These are phyloP conservation scores for Labroides dimidiatus DNA, from an alignment of 2,797 vertebrate genomes.

Conservation along the genomic window DNA sequence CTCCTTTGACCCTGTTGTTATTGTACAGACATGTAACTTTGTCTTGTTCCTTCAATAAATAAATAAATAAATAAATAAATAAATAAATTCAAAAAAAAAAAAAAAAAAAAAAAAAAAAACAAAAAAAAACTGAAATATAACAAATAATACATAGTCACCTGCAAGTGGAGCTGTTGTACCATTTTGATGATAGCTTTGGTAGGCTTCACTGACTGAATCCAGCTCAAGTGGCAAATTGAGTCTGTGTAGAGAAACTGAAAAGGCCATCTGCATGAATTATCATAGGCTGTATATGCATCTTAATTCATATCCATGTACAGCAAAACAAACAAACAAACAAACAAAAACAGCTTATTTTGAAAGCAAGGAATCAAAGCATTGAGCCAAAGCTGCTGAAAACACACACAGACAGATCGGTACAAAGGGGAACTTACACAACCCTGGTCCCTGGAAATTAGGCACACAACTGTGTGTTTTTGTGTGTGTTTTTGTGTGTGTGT, in stretches of 20 bases:
- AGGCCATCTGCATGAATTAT: neutral
- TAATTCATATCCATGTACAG: neutral
- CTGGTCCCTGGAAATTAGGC: slow-evolving; percentile 30
- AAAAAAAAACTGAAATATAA: neutral
- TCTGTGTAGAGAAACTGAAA: slow-evolving; percentile 6
- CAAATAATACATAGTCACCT: slow-evolving; percentile 25
- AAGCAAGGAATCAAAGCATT: slow-evolving; percentile 5
- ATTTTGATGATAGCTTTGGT: neutral
- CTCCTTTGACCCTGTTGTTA: too few species aligned
- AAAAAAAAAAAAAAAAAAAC: too few species aligned
- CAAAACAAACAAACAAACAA: neutral
- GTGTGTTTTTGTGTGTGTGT: slow-evolving; percentile 16
- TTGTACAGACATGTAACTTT: too few species aligned
- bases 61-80: too few species aligned
- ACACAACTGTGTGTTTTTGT: slow-evolving; percentile 8
- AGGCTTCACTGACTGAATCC: neutral
- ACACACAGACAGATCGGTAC: slow-evolving; percentile 16
- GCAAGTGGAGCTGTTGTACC: slow-evolving; percentile 52
- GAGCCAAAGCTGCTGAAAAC: slow-evolving; percentile 22
- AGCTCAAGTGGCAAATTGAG: slow-evolving; percentile 2
- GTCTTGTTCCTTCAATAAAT: too few species aligned
- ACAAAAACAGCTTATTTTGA: neutral
- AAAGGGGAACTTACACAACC: slow-evolving; percentile 45
- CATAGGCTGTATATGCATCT: neutral
- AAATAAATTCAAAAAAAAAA: too few species aligned